These are phyloP conservation scores for Cheiracanthium punctorium DNA, from an alignment of 2,888 invertebrate genomes.

Conservation along the genomic window DNA sequence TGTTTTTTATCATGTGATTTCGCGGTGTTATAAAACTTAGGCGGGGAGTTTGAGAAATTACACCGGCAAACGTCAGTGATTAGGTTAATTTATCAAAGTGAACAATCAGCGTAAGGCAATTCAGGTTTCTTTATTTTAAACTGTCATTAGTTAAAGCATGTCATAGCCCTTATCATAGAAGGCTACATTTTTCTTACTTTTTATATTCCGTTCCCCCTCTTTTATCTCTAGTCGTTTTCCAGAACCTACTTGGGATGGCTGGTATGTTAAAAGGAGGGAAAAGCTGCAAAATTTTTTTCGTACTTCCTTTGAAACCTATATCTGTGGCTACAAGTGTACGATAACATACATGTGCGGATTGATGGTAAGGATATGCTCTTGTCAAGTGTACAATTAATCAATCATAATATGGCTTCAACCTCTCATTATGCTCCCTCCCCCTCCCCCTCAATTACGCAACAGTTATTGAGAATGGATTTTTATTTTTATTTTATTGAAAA, in stretches of 20 bases:
- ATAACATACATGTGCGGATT: too few species aligned
- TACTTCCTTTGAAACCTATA: neutral
- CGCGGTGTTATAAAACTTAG: conserved; percentile 7
- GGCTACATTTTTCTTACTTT: neutral
- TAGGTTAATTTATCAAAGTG: conserved; percentile 30
- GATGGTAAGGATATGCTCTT: too few species aligned
- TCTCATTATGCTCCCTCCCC: too few species aligned
- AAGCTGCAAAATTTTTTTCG: neutral
- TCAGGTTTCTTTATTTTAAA: conserved; percentile 25
- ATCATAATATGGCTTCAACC: too few species aligned
- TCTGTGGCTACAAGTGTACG: too few species aligned
- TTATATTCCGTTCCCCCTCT: neutral
- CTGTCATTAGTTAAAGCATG: conserved; percentile 23
- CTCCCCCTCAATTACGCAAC: too few species aligned
- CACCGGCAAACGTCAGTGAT: conserved; percentile 11
- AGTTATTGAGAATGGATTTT: too few species aligned
- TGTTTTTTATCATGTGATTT: neutral
- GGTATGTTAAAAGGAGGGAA: conserved; percentile 1
- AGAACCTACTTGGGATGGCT: conserved; percentile 3
- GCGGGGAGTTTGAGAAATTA: conserved; percentile 23
- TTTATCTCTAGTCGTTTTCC: neutral
- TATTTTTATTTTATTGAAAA: too few species aligned
- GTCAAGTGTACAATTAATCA: too few species aligned
- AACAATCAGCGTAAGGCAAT: conserved; percentile 22
- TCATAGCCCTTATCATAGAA: neutral